phyloP scores from a whole-genome alignment of 2,888 invertebrate genomes.

The Laothoe populi region DNA sequence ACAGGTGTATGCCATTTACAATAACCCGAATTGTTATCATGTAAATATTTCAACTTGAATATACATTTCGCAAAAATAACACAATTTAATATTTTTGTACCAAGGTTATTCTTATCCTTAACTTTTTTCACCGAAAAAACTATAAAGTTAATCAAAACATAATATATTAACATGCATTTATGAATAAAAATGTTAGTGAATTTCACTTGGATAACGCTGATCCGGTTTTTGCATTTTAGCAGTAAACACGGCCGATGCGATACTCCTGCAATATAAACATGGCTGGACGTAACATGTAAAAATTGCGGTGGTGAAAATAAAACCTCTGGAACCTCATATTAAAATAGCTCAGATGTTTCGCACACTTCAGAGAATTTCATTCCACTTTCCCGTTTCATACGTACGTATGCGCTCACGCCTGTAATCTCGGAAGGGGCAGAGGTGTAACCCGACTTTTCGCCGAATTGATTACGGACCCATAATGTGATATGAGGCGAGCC shows the following conservation, averaged over 20 bases:
- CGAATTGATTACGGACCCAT: no score
- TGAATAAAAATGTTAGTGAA: constrained; percentile 9
- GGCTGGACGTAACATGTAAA: constrained; percentile 12
- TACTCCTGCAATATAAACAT: constrained; percentile 19
- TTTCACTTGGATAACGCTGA: constrained; percentile 1
- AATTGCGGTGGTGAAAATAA: constrained; percentile 17
- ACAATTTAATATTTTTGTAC: not conserved
- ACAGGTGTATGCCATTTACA: no score
- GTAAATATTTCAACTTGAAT: no score
- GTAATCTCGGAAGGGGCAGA: no score
- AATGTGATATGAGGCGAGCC: no score
- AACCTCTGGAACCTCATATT: constrained; percentile 15
- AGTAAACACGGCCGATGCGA: not conserved
- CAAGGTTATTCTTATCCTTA: not conserved
- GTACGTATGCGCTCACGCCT: no score
- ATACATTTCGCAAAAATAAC: no score
- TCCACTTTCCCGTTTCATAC: not conserved
- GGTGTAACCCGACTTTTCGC: no score
- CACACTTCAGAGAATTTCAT: not conserved
- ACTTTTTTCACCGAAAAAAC: not conserved
- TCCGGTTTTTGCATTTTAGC: constrained; percentile 18
- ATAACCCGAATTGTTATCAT: no score
- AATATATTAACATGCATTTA: not conserved
- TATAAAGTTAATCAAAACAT: constrained; percentile 9
- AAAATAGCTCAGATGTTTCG: constrained; percentile 16